phyloP scores from a whole-genome alignment of 1,140 invertebrate species.

The Probaryconus sp. region DNA sequence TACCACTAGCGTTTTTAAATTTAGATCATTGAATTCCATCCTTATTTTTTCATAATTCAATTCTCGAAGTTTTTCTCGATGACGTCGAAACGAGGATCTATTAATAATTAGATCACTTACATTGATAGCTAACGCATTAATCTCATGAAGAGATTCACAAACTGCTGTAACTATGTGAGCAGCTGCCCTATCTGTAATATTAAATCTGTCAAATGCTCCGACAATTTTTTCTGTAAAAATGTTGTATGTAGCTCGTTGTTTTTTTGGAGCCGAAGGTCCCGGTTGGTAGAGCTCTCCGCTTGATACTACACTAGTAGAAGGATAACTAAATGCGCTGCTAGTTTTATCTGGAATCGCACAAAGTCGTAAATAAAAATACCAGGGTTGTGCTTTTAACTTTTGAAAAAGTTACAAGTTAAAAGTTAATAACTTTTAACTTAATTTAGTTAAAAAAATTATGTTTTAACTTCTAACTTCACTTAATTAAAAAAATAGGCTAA shows the following conservation, averaged over 20 bases:
- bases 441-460: too few species aligned
- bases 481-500: too few species aligned
- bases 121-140: slow-evolving; percentile 7
- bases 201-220: slow-evolving; percentile 32
- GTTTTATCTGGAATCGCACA: slow-evolving; percentile 4
- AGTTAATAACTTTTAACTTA: too few species aligned
- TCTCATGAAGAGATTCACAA: slow-evolving; percentile 20
- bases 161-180: slow-evolving; percentile 9
- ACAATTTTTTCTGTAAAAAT: slow-evolving; percentile 24
- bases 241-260: slow-evolving; percentile 4
- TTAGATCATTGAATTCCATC: slow-evolving; percentile 17
- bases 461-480: too few species aligned
- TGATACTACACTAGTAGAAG: slow-evolving; percentile 18
- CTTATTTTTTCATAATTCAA: slow-evolving; percentile 12
- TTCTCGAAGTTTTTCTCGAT: slow-evolving; percentile 11
- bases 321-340: slow-evolving; percentile 8
- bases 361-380: slow-evolving; percentile 9
- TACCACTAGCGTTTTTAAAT: slow-evolving; percentile 1
- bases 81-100: slow-evolving; percentile 14
- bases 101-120: slow-evolving; percentile 16
- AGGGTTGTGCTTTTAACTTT: too few species aligned
- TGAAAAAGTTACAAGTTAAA: too few species aligned
- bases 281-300: slow-evolving; percentile 24
- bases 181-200: slow-evolving; percentile 24
- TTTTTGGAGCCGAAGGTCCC: slow-evolving; percentile 17